Conservation (phyloP, 1,140 invertebrate species). For the Elymnias hypermnestra region DNA sequence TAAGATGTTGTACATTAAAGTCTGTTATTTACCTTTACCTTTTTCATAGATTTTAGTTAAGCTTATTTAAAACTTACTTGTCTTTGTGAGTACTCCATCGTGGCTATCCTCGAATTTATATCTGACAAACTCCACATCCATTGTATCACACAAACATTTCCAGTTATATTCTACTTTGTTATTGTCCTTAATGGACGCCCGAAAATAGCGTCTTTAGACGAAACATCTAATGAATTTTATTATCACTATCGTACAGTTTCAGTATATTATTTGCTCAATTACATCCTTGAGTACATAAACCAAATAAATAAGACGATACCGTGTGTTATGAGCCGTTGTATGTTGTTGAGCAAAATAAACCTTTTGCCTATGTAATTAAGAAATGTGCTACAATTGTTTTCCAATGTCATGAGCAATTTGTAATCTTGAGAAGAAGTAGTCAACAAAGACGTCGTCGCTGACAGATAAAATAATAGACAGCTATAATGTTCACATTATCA, state of each 20-base stretch:
- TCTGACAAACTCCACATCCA: slow-evolving; percentile 59
- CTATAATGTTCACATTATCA: too few relatives aligned
- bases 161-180: neutral
- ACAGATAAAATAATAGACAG: neutral
- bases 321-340: neutral
- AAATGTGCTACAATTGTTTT: neutral
- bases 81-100: slow-evolving; percentile 47
- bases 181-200: neutral
- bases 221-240: slow-evolving; percentile 19
- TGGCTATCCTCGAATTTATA: slow-evolving; percentile 47
- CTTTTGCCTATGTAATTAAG: slow-evolving; percentile 7
- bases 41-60: neutral
- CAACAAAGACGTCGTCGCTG: slow-evolving; percentile 9
- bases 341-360: slow-evolving; percentile 3
- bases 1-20: too few relatives aligned
- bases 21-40: too few relatives aligned
- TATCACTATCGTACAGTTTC: slow-evolving; percentile 21
- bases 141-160: slow-evolving; percentile 12
- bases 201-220: slow-evolving; percentile 16
- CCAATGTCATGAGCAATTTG: slow-evolving; percentile 14
- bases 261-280: slow-evolving; percentile 22
- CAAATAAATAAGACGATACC: slow-evolving; percentile 7
- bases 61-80: slow-evolving; percentile 34
- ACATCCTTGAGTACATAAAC: slow-evolving; percentile 26
- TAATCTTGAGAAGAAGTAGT: slow-evolving; percentile 16